Conservation (phyloP, 2,113 vertebrate species). For the Gambusia affinis region DNA sequence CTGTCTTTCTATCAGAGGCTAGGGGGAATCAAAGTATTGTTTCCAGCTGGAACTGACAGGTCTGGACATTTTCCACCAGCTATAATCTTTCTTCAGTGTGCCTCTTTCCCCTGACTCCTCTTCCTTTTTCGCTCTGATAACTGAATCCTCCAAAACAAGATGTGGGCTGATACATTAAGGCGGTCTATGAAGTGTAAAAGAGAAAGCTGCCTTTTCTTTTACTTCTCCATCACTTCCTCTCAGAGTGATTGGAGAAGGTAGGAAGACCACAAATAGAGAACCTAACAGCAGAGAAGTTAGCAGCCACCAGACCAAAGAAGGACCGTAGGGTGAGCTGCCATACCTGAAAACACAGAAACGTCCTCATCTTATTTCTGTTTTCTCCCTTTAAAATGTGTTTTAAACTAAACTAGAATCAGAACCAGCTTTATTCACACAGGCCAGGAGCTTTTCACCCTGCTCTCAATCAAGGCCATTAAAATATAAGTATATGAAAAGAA, state of each 20-base stretch:
- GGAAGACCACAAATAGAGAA: constrained; percentile 25
- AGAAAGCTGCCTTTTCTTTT: constrained; percentile 78
- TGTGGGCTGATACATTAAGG: constrained; percentile 1
- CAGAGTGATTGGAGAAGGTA: constrained; percentile 42
- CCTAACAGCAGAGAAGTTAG: constrained; percentile 58
- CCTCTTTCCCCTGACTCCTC: constrained; percentile 30
- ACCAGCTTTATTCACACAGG: too few species aligned
- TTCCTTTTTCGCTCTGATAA: constrained; percentile 19
- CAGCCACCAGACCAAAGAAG: constrained; percentile 7
- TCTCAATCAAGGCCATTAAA: too few species aligned
- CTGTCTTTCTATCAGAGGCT: constrained; percentile 49
- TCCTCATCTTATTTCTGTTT: too few species aligned
- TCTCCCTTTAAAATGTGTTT: too few species aligned
- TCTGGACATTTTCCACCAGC: constrained; percentile 76
- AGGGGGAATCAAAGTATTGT: constrained; percentile 66
- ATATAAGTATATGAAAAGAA: too few species aligned
- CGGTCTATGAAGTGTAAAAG: neutral
- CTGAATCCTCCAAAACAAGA: constrained; percentile 28
- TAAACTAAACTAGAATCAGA: too few species aligned
- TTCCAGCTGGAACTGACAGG: constrained; percentile 79
- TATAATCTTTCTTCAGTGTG: constrained; percentile 44
- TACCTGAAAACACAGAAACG: constrained; percentile 5
- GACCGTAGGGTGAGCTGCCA: neutral
- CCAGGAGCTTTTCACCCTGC: too few species aligned
- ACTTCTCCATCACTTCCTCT: constrained; percentile 71